Base-by-base conservation (phyloP, 2,113 vertebrate genomes). In the Synchiropus splendidus region DNA sequence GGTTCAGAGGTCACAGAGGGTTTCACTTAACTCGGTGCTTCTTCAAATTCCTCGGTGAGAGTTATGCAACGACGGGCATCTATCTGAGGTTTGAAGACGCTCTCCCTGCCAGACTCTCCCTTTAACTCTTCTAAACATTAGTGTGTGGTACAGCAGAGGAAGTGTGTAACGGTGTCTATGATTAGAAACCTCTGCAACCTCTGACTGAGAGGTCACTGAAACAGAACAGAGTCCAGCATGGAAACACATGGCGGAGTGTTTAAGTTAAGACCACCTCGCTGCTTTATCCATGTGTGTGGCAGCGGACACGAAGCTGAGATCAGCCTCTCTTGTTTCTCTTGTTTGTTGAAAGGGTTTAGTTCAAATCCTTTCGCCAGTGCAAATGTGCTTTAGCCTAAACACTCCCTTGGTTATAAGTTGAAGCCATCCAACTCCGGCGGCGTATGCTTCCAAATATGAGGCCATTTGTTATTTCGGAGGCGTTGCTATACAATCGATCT, bases 301-400 rank as follows among this genome's bases (percentile, higher is more conserved):
- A 45, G 32, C 45, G 31, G 46, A 67, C 70, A 62, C 63, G 39
- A 63, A 64, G 60, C 72, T 51, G 67, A 68, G 66, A 69, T 46
- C 49, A 72, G 55, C 21, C 21, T 27, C 21, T 27, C 21, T 27
- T 8, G 21, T 42, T 76, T 51, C 45, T 44, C 49, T 36, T 74
- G 69, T 77, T 83, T 78, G 72, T 82, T 78, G 74, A 77, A 72
- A 81, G 55, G 73, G 58, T 42, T n/a, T 48, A 38, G 53, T 21
- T 42, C 33, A 43, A 56, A 57, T 64, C 65, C 53, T 70, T 54
- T 30, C 30, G 30, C 16, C 8, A 58, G 56, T 39, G 51, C 77
- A 27, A 27, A 8, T 27, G 31, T 45, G 6, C 50, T 66, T 36
- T 10, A 78, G 66, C 56, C 69, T 75, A 76, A 80, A 80, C 72